Evolutionary conservation across 2,113 vertebrate genomes (phyloP).

Genomic region (Nanorana parkeri): DNA sequence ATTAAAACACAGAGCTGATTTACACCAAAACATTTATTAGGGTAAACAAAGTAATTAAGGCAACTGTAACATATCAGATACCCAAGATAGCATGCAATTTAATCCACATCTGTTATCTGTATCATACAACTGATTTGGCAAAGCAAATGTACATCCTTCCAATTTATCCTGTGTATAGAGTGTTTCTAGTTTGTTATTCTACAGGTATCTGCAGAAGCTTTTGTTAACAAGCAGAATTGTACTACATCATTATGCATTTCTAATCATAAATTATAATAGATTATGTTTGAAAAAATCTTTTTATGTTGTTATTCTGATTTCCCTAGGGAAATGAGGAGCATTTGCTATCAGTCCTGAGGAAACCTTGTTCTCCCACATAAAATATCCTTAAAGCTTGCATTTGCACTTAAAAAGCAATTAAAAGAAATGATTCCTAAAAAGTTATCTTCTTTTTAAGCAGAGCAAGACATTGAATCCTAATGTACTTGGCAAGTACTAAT

Average conservation of each 20-base stretch:
- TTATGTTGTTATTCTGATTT: conserved; percentile 55
- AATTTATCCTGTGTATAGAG: neutral
- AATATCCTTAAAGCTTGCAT: conserved; percentile 49
- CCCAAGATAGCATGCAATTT: neutral
- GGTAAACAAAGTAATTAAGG: too few relatives aligned
- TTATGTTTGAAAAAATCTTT: conserved; percentile 53
- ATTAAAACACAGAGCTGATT: too few relatives aligned
- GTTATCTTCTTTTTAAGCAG: conserved; percentile 22
- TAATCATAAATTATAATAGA: conserved; percentile 56
- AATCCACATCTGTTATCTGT: neutral
- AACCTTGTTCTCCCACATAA: conserved; percentile 48
- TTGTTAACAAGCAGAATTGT: conserved; percentile 52
- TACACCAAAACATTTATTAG: too few relatives aligned
- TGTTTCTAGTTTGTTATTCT: conserved; percentile 28
- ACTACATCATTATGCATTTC: conserved; percentile 49
- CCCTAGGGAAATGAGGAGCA: conserved; percentile 21
- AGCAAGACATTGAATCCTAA: conserved; percentile 10
- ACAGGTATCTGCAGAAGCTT: conserved; percentile 40
- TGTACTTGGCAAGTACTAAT: neutral
- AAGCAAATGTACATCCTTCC: too few relatives aligned
- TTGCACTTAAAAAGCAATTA: conserved; percentile 42
- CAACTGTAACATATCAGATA: neutral
- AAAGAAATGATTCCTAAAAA: conserved; percentile 45
- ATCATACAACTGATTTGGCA: too few relatives aligned
- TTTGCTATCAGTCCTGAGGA: conserved; percentile 38